Base-by-base conservation (phyloP, 2,888 invertebrate genomes). In the Chrysotoxum bicinctum region DNA sequence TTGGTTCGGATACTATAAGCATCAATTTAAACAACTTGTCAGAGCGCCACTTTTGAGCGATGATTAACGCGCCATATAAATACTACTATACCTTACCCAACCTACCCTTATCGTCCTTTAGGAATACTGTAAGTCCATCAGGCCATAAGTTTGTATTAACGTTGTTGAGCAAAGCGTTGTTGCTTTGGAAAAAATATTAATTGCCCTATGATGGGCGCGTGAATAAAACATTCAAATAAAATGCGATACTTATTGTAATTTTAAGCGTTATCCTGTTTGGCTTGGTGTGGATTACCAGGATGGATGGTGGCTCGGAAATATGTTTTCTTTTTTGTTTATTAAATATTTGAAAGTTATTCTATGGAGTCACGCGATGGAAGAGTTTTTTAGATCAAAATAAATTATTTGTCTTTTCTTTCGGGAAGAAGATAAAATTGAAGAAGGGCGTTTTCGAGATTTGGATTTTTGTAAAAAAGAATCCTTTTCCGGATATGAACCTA, bases 1-100 rank as follows among this genome's bases (percentile, higher is more conserved):
- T 58, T 64, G 35, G 45, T 43, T 60, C 45, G 58, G 75, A 68
- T 85, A 81, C 62, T 73, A 8, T 62, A 85, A 85, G 85, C 85
- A 85, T 85, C 85, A 85, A 85, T 85, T 85, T 85, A 85, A 85
- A 85, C 85, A 85, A 85, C 85, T 85, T 85, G 85, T 85, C 85
- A 85, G 85, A 85, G 81, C 85, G 85, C 85, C 85, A 81, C 85
- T 81, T 85, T 81, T 76, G 85, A 81, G 69, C 35, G 69, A 81
- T 81, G 81, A 84, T 81, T 76, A 85, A 81, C 76, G 85, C 75
- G 81, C 72, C 60, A 52, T 6, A 26, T 26, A 54, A n/a, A 35
- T 21, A 35, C 40, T 0, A 32, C 30, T 16, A 5, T 14, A 3
- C 21, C 6, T 12, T 21, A 16, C 26, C 26, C 14, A 21, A 43